Percentiles rank a stretch among this genome's conserved stretches.
Evolutionary conservation across 2,797 vertebrate species (phyloP).

Genomic region (Rhinoraja longicauda): DNA sequence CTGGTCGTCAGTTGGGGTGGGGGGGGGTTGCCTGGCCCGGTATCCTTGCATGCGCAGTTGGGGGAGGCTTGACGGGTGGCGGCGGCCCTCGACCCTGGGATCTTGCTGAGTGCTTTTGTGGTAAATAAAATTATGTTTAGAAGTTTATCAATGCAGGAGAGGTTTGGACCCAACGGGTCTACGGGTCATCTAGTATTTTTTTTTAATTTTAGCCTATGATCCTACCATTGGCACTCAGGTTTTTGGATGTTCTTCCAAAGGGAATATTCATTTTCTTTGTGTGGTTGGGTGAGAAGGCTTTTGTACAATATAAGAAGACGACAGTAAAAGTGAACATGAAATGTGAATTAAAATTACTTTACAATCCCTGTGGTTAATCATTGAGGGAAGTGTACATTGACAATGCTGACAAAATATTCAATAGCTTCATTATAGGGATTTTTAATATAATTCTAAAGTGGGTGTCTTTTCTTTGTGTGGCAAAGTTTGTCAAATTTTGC

Average conservation of each 20-base stretch:
- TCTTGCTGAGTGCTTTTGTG: too few species aligned
- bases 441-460: not conserved
- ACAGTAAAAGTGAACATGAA: not conserved
- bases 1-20: too few species aligned
- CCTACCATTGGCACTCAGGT: not conserved
- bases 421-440: not conserved
- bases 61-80: too few species aligned
- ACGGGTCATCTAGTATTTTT: too few species aligned
- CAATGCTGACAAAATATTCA: too few species aligned
- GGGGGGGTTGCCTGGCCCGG: too few species aligned
- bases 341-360: not conserved
- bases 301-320: not conserved
- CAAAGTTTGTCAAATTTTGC: not conserved
- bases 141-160: too few species aligned
- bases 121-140: too few species aligned
- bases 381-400: not conserved
- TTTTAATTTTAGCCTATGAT: not conserved
- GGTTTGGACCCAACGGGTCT: too few species aligned
- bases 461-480: not conserved
- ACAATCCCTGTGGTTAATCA: not conserved
- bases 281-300: not conserved
- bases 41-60: too few species aligned
- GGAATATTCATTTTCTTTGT: not conserved
- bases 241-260: not conserved
- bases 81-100: too few species aligned